Percentiles rank a stretch among this genome's conserved stretches.
phyloP scores from a whole-genome alignment of 2,797 vertebrate species.

The Gallinago stenura region DNA sequence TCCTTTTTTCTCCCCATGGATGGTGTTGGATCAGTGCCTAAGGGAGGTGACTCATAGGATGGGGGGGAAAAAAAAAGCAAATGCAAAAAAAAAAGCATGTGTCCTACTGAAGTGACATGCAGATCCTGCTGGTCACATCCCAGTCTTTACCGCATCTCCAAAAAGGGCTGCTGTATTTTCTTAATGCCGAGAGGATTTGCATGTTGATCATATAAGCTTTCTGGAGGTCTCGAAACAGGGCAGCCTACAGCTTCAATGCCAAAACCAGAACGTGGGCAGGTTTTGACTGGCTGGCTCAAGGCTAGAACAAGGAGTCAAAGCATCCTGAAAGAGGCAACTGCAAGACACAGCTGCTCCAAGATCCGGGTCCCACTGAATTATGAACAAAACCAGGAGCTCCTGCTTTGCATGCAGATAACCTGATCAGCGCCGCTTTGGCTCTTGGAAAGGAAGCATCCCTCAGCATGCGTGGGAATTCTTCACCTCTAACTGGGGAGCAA shows the following conservation, averaged over 20 bases:
- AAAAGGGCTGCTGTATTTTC: constrained; percentile 23
- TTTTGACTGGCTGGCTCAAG: constrained; percentile 70
- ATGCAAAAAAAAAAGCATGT: background rate
- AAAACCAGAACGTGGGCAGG: constrained; percentile 67
- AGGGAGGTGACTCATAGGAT: background rate
- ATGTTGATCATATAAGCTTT: constrained; percentile 45
- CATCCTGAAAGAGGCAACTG: constrained; percentile 42
- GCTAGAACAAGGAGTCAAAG: constrained; percentile 55
- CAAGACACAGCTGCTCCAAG: constrained; percentile 42
- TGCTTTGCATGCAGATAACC: constrained; percentile 67
- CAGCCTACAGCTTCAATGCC: constrained; percentile 49
- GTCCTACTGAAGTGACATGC: background rate
- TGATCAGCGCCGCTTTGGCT: background rate
- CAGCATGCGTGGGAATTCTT: constrained; percentile 24
- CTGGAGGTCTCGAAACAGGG: constrained; percentile 44
- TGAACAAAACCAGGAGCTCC: constrained; percentile 48
- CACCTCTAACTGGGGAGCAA: background rate
- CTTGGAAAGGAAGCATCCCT: constrained; percentile 16
- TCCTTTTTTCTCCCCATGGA: background rate
- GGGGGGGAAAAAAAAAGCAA: background rate
- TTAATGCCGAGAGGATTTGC: constrained; percentile 47
- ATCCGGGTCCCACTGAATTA: background rate
- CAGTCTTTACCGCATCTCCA: background rate
- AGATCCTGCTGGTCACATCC: constrained; percentile 16
- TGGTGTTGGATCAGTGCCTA: background rate